Conservation (phyloP, 2,888 invertebrate genomes). For the Psylliodes chrysocephalus region DNA sequence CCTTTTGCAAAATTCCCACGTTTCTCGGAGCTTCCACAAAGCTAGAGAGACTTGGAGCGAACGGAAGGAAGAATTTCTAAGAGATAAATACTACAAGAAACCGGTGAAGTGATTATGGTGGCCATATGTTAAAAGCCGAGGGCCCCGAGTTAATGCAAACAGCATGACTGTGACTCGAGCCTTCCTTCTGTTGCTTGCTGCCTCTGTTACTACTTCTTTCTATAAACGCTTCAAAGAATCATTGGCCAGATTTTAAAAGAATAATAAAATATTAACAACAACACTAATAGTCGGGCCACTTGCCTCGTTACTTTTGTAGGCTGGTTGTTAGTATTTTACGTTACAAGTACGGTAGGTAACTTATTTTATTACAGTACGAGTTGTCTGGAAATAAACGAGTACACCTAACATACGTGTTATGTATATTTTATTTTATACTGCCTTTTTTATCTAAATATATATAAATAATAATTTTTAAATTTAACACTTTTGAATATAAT, state of each 20-base stretch:
- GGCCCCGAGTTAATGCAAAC: slow-evolving; percentile 39
- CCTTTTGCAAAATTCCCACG: slow-evolving; percentile 21
- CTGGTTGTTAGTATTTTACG: too few species aligned
- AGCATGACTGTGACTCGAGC: slow-evolving; percentile 34
- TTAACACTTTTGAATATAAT: too few species aligned
- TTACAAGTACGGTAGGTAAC: too few species aligned
- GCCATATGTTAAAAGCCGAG: slow-evolving; percentile 47
- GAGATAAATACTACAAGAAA: slow-evolving; percentile 37
- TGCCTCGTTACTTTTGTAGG: too few species aligned
- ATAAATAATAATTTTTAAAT: too few species aligned
- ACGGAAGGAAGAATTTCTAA: slow-evolving; percentile 46
- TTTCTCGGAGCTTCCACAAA: background rate
- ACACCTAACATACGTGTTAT: too few species aligned
- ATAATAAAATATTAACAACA: background rate
- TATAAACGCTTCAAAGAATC: slow-evolving; percentile 32
- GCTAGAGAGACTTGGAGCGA: background rate
- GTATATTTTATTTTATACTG: too few species aligned
- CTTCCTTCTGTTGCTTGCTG: too few species aligned
- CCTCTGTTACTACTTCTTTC: slow-evolving; percentile 6
- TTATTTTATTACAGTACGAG: too few species aligned
- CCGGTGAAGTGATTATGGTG: slow-evolving; percentile 48
- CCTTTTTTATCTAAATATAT: too few species aligned
- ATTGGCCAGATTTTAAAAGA: slow-evolving; percentile 26
- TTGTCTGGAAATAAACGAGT: too few species aligned
- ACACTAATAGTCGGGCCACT: background rate